A percentile compares a stretch with the other conserved stretches of the same genome.
Conservation (phyloP, 2,888 invertebrate species). For the Acanthosepion esculentum region DNA sequence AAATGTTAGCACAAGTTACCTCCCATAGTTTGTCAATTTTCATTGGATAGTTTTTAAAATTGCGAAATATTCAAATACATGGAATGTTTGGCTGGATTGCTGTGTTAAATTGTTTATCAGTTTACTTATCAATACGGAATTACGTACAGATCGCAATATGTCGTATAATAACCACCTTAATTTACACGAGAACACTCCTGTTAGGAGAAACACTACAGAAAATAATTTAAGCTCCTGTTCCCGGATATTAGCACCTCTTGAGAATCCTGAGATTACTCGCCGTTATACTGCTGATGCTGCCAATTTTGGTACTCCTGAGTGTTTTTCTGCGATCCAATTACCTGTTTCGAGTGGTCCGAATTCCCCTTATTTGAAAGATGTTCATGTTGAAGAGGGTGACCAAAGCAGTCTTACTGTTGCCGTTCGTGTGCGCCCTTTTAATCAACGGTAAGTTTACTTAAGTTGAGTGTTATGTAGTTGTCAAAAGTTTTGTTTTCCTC, state of each 20-base stretch:
- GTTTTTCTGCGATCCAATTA: conserved; percentile 36
- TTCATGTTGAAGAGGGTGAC: not conserved
- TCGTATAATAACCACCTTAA: not conserved
- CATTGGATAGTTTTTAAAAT: not conserved
- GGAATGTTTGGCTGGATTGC: not conserved
- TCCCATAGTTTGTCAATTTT: not conserved
- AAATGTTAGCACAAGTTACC: not conserved
- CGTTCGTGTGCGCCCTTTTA: conserved; percentile 40
- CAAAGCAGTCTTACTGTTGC: conserved; percentile 39
- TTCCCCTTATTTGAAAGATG: not conserved
- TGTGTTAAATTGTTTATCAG: not conserved
- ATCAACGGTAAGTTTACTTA: not conserved
- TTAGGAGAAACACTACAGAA: not conserved
- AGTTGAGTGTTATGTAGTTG: no score
- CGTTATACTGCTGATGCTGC: not conserved
- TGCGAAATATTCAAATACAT: not conserved
- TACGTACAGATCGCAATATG: not conserved
- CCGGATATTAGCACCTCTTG: not conserved
- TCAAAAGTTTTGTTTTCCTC: no score
- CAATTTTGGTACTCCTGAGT: not conserved
- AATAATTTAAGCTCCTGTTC: not conserved
- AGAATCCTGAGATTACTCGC: not conserved
- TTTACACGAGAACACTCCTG: not conserved
- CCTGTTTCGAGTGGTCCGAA: not conserved
- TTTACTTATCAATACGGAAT: not conserved